Conservation (phyloP, 2,888 invertebrate genomes). For the Iselma pallidipennis region DNA sequence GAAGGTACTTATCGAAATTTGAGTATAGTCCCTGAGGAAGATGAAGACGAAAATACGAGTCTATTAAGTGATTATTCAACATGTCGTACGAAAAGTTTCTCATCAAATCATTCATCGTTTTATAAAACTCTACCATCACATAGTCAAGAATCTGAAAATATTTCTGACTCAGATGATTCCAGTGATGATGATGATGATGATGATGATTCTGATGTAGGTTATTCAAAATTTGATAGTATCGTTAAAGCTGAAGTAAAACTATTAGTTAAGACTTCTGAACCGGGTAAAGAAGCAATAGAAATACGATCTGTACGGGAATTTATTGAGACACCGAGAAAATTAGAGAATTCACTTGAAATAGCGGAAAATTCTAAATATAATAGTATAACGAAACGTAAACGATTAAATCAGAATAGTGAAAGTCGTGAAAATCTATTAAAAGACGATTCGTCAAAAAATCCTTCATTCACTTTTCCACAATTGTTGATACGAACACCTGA, state of each 20-base stretch:
- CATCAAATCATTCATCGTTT: constrained; percentile 17
- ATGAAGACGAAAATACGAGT: constrained; percentile 50
- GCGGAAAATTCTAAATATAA: constrained; percentile 32
- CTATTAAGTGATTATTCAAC: constrained; percentile 41
- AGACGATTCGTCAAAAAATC: constrained; percentile 31
- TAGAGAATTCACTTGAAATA: constrained; percentile 11
- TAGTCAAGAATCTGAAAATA: constrained; percentile 2
- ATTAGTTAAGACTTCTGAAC: constrained; percentile 57
- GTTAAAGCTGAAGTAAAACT: constrained; percentile 59
- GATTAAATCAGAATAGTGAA: constrained; percentile 5
- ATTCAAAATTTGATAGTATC: constrained; percentile 39
- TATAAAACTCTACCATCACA: constrained; percentile 8
- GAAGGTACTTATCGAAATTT: constrained; percentile 54
- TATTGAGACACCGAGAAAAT: constrained; percentile 37
- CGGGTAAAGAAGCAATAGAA: constrained; percentile 59
- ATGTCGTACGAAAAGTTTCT: constrained; percentile 7
- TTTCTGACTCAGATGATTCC: constrained; percentile 19
- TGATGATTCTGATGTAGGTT: neutral
- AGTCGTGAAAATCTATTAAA: constrained; percentile 12
- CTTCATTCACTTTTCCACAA: constrained; percentile 49
- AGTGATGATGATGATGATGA: constrained; percentile 45
- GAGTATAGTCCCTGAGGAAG: constrained; percentile 55
- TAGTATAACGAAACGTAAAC: constrained; percentile 36
- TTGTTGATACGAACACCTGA: constrained; percentile 48
- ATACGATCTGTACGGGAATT: constrained; percentile 55